Conservation (phyloP, 1,140 invertebrate genomes). For the Rhopalosiphum padi region DNA sequence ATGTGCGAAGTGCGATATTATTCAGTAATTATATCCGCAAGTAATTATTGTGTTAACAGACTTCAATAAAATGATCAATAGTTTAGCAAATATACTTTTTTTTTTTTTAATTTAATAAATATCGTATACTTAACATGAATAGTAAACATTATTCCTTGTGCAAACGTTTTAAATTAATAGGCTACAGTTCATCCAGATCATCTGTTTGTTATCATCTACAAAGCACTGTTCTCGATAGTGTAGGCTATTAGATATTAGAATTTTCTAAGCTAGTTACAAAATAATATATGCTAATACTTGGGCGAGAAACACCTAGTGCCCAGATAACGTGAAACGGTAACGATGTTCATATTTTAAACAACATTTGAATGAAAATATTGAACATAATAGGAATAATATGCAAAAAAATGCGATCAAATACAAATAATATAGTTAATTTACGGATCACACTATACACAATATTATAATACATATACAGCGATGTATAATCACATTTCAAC, state of each 20-base stretch:
- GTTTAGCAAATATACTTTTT: no score
- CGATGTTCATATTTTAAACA: no score
- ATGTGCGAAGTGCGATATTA: no score
- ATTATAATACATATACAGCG: background rate
- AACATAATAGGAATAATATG: background rate
- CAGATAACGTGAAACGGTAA: background rate
- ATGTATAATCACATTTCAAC: background rate
- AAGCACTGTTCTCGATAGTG: background rate
- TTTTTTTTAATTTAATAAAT: no score
- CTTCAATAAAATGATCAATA: no score
- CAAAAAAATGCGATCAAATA: background rate
- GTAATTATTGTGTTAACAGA: no score
- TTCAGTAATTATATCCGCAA: no score
- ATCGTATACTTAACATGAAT: background rate
- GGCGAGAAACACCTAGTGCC: background rate
- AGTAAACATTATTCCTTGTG: background rate
- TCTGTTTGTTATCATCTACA: no score
- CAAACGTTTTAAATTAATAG: background rate
- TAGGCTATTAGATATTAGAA: background rate
- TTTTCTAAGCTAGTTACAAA: background rate
- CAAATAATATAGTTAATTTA: background rate
- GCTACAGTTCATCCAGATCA: background rate
- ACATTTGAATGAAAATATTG: background rate
- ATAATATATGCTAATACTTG: background rate
- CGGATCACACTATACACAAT: background rate